phyloP scores from a whole-genome alignment of 2,888 invertebrate species.

The Cybosia mesomella region DNA sequence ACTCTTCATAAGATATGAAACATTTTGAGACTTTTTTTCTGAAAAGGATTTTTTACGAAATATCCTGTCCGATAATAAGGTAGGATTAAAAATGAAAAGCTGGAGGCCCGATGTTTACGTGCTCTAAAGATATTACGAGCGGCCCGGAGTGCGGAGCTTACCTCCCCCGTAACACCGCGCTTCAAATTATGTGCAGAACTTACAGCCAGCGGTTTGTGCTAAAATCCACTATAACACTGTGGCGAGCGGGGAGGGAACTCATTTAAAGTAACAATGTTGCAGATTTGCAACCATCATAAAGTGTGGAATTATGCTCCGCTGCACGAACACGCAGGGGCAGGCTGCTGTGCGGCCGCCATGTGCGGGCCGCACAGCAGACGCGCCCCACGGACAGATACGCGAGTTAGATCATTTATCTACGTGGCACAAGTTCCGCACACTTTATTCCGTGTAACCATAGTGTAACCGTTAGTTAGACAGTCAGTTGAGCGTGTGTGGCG shows the following conservation, averaged over 20 bases:
- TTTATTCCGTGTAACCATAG: slow-evolving; percentile 17
- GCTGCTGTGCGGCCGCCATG: background rate
- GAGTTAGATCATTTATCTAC: background rate
- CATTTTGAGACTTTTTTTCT: too few species aligned
- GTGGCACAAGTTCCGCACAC: slow-evolving; percentile 20
- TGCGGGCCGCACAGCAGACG: background rate
- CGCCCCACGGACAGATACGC: background rate
- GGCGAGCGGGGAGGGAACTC: slow-evolving; percentile 8
- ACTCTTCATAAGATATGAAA: too few species aligned
- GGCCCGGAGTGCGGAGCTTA: slow-evolving; percentile 6
- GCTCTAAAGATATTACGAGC: slow-evolving; percentile 11
- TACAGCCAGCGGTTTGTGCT: slow-evolving; percentile 30
- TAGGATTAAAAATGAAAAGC: slow-evolving; percentile 19
- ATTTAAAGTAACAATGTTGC: slow-evolving; percentile 42
- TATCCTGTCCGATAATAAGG: background rate
- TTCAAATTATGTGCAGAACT: slow-evolving; percentile 36
- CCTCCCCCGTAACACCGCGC: slow-evolving; percentile 10
- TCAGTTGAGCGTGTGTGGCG: slow-evolving; percentile 22
- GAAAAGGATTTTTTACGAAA: too few species aligned
- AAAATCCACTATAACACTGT: slow-evolving; percentile 30
- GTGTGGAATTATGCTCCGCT: slow-evolving; percentile 38
- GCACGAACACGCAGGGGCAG: slow-evolving; percentile 16
- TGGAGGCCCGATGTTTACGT: slow-evolving; percentile 9
- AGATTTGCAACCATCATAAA: slow-evolving; percentile 38
- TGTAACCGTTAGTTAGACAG: slow-evolving; percentile 15